These are phyloP conservation scores for Noctilio leporinus DNA, from an alignment of 2,113 vertebrate species.

Conservation along the genomic window DNA sequence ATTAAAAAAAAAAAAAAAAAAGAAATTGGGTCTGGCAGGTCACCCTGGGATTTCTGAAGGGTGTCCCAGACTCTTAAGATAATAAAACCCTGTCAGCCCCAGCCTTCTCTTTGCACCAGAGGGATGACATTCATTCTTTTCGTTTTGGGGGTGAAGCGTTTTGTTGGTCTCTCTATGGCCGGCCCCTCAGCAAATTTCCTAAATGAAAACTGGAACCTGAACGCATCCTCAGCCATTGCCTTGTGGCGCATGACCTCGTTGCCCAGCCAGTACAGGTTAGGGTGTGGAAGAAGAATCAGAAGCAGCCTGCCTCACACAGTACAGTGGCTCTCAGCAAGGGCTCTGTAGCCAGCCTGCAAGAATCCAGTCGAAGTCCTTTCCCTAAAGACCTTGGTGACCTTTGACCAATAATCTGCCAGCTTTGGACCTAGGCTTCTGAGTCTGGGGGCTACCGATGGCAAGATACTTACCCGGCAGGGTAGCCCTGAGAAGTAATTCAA, in stretches of 20 bases:
- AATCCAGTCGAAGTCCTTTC: background rate
- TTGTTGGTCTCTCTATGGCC: background rate
- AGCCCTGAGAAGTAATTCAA: background rate
- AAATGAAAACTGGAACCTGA: background rate
- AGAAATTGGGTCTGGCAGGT: background rate
- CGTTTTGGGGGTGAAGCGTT: background rate
- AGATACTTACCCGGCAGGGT: background rate
- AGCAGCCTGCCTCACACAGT: background rate
- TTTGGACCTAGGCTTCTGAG: background rate
- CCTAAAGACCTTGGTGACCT: background rate
- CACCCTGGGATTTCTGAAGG: background rate
- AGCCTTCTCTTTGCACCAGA: background rate
- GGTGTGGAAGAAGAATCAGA: background rate
- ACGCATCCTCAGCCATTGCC: background rate
- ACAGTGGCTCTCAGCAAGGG: background rate
- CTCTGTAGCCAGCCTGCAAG: too few species aligned
- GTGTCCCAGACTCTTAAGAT: background rate
- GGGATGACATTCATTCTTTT: background rate
- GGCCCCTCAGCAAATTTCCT: background rate
- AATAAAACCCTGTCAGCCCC: background rate
- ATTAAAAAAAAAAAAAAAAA: too few species aligned
- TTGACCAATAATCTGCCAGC: too few species aligned
- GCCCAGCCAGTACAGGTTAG: background rate
- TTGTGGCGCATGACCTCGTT: background rate
- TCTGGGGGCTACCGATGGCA: background rate